Percentiles rank a stretch among this genome's conserved stretches.
Evolutionary conservation across 1,140 invertebrate species (phyloP).

Genomic region (Diploscapter pachys): DNA sequence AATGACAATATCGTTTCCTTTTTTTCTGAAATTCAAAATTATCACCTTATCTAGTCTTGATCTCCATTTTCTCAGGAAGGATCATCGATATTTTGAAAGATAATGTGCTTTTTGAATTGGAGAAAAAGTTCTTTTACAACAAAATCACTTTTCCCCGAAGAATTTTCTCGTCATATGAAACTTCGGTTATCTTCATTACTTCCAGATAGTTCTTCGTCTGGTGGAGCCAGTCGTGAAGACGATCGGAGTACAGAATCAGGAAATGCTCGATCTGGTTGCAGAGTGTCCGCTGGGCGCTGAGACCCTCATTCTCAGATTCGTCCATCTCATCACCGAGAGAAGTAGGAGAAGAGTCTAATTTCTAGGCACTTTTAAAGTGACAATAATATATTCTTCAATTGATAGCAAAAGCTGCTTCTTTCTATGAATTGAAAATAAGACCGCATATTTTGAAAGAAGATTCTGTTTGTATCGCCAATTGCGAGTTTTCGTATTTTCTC

Average conservation of each 20-base stretch:
- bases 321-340: slow-evolving; percentile 87
- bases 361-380: too few species aligned
- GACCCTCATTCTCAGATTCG: slow-evolving; percentile 83
- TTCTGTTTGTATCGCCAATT: too few species aligned
- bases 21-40: too few species aligned
- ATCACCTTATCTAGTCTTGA: too few species aligned
- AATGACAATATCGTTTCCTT: too few species aligned
- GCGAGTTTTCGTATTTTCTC: too few species aligned
- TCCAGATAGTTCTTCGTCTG: slow-evolving; percentile 37
- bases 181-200: too few species aligned
- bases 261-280: slow-evolving; percentile 79
- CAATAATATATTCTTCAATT: too few species aligned
- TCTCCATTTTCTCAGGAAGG: too few species aligned
- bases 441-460: slow-evolving; percentile 14
- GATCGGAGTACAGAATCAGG: slow-evolving; percentile 77
- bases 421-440: neutral
- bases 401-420: slow-evolving; percentile 52
- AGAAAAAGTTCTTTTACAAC: too few species aligned
- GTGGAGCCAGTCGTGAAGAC: slow-evolving; percentile 65
- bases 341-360: slow-evolving; percentile 50
- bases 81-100: neutral
- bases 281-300: slow-evolving; percentile 91
- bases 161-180: too few species aligned
- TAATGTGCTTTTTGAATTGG: slow-evolving; percentile 4
- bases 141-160: too few species aligned